Percentiles rank a stretch among this genome's conserved stretches.
phyloP scores from a whole-genome alignment of 1,140 invertebrate genomes.

The Leucophenga varia region DNA sequence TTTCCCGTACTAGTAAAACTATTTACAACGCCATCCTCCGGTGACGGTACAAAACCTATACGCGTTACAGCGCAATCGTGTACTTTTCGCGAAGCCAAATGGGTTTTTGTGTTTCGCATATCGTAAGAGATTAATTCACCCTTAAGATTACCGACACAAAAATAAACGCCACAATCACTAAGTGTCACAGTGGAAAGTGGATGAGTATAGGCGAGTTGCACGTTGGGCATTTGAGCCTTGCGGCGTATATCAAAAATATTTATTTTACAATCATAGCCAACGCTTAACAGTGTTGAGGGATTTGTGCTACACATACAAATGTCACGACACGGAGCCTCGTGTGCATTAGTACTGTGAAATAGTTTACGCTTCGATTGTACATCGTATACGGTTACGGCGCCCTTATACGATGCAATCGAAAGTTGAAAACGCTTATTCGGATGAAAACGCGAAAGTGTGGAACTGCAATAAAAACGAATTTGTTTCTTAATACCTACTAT shows the following conservation, averaged over 20 bases:
- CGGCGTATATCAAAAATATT: constrained; percentile 50
- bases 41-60: constrained; percentile 42
- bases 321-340: constrained; percentile 47
- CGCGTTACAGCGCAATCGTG: constrained; percentile 40
- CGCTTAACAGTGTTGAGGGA: constrained; percentile 42
- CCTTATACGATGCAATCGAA: constrained; percentile 41
- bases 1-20: constrained; percentile 26
- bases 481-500: background rate
- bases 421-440: constrained; percentile 45
- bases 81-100: constrained; percentile 26
- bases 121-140: constrained; percentile 52
- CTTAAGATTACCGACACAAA: constrained; percentile 50
- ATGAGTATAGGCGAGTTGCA: constrained; percentile 30
- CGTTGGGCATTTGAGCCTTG: constrained; percentile 25
- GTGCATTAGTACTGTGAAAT: constrained; percentile 37
- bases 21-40: constrained; percentile 19
- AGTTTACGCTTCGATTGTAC: constrained; percentile 38
- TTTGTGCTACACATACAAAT: constrained; percentile 35
- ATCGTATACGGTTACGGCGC: constrained; percentile 43
- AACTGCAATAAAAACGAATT: constrained; percentile 17
- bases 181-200: constrained; percentile 42
- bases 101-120: constrained; percentile 37
- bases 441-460: constrained; percentile 49
- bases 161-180: constrained; percentile 47
- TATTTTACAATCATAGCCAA: constrained; percentile 49